Percentiles rank a stretch among this genome's conserved stretches.
phyloP scores from a whole-genome alignment of 2,888 invertebrate species.

The Gisinianus flammeolus region DNA sequence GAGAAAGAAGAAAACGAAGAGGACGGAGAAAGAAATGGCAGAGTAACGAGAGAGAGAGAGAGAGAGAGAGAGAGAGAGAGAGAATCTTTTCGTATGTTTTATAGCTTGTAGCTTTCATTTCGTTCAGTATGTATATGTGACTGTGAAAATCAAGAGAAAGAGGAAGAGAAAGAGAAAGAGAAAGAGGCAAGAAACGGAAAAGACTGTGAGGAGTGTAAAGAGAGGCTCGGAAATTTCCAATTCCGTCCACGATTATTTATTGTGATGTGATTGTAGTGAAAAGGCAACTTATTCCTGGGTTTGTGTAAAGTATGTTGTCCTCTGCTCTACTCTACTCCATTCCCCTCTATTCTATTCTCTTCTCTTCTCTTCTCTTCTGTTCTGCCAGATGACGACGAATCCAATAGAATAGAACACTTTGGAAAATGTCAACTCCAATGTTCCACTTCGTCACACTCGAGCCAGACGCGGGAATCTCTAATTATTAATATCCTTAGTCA shows the following conservation, averaged over 20 bases:
- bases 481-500: slow-evolving; percentile 38
- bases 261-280: slow-evolving; percentile 37
- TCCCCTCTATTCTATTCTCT: neutral
- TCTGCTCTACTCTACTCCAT: neutral
- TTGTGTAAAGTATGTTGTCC: slow-evolving; percentile 9
- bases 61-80: slow-evolving; percentile 12
- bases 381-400: slow-evolving; percentile 31
- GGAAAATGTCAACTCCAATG: slow-evolving; percentile 38
- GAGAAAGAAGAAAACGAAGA: neutral
- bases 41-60: slow-evolving; percentile 5
- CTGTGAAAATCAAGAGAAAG: neutral
- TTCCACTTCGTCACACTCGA: slow-evolving; percentile 36
- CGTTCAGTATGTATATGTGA: neutral
- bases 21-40: neutral
- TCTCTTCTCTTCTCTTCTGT: neutral
- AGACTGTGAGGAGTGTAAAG: neutral
- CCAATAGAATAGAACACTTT: slow-evolving; percentile 27
- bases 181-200: neutral
- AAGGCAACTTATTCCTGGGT: slow-evolving; percentile 23
- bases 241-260: slow-evolving; percentile 38
- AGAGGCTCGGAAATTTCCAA: slow-evolving; percentile 32
- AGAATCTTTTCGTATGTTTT: neutral
- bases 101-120: too few species aligned
- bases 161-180: neutral
- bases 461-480: slow-evolving; percentile 26